Percentiles rank a stretch among this genome's conserved stretches.
Conservation (phyloP, 2,797 vertebrate genomes). For the Peromyscus eremicus region DNA sequence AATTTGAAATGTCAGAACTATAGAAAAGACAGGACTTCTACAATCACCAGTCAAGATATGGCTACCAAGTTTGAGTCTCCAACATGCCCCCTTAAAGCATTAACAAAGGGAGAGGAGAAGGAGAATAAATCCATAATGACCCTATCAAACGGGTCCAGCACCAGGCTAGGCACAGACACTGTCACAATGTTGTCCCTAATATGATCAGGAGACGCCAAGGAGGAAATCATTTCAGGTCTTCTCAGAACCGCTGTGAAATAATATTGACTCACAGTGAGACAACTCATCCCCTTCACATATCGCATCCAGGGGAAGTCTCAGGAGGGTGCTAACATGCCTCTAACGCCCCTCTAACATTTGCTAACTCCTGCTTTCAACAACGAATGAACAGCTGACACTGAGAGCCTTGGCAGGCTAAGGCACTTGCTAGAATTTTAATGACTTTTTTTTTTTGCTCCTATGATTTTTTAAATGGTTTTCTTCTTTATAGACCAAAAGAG, state of each 20-base stretch:
- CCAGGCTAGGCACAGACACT: not conserved
- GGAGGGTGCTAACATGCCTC: not conserved
- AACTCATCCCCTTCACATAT: not conserved
- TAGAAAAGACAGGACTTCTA: not conserved
- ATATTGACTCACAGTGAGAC: not conserved
- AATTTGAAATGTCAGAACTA: not conserved
- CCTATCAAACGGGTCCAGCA: not conserved
- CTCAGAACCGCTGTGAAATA: not conserved
- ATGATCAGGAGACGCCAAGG: not conserved
- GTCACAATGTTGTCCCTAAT: not conserved
- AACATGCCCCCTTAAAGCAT: not conserved
- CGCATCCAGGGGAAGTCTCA: not conserved
- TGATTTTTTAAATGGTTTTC: conserved; percentile 27
- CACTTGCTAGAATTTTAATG: conserved; percentile 50
- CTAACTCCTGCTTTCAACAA: conserved; percentile 11
- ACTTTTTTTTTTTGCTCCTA: not conserved
- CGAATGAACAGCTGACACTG: not conserved
- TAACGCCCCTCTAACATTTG: not conserved
- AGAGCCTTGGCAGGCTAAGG: not conserved
- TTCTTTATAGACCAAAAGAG: conserved; percentile 35
- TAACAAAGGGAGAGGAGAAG: not conserved
- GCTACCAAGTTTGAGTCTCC: not conserved
- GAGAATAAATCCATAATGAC: not conserved
- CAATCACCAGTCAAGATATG: not conserved
- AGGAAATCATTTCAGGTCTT: not conserved